Evolutionary conservation across 2,888 invertebrate genomes (phyloP).

Genomic region (Volucella inanis): DNA sequence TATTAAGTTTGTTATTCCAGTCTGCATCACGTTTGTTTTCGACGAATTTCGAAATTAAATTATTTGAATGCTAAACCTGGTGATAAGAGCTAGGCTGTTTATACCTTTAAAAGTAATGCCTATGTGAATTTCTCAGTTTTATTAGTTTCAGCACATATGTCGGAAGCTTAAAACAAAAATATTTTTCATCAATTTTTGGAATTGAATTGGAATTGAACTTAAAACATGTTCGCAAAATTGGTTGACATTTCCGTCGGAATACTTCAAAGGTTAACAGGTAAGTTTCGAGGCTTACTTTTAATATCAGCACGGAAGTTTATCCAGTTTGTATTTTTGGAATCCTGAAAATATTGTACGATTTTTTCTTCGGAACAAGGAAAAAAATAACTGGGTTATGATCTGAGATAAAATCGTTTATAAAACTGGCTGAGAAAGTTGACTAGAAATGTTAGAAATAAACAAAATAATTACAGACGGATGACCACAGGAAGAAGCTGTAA

Average conservation of each 20-base stretch:
- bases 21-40: neutral
- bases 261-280: no score
- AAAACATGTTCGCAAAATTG: neutral
- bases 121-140: constrained; percentile 5
- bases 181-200: neutral
- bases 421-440: no score
- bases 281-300: neutral
- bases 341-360: neutral
- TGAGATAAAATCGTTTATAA: no score
- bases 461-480: no score
- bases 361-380: neutral
- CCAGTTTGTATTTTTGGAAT: neutral
- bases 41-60: neutral
- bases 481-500: no score
- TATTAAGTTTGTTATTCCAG: neutral
- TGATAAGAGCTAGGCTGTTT: neutral
- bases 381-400: no score
- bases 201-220: neutral
- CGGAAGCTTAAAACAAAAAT: neutral
- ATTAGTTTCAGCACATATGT: neutral
- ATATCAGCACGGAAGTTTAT: neutral
- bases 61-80: neutral
- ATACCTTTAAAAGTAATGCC: constrained; percentile 6
- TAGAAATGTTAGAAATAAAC: no score
- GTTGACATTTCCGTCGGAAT: neutral